Conservation (phyloP, 2,113 vertebrate species). For the Triplophysa rosa region DNA sequence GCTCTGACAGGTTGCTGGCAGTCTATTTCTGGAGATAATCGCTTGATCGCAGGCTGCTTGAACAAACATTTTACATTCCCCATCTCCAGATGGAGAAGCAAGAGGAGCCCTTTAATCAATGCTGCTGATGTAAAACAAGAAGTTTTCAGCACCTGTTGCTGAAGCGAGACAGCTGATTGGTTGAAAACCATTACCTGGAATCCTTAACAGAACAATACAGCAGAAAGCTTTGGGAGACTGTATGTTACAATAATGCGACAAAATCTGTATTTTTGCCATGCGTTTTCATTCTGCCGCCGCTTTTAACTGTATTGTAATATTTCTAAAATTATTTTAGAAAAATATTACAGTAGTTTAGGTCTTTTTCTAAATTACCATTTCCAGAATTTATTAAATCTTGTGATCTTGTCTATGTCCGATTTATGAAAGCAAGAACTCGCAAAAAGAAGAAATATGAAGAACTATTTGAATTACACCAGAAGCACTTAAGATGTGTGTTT, state of each 20-base stretch:
- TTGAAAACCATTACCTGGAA: background rate
- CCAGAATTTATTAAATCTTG: background rate
- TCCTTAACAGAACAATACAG: background rate
- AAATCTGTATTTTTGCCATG: background rate
- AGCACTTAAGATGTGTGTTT: background rate
- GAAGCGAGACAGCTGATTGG: background rate
- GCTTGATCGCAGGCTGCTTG: conserved; percentile 2
- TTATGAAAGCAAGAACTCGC: background rate
- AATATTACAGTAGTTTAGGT: too few relatives aligned
- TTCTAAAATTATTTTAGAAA: too few relatives aligned
- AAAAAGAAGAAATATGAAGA: background rate
- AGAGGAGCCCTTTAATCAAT: background rate
- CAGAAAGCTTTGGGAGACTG: background rate
- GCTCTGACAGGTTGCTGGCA: conserved; percentile 26
- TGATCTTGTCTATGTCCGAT: background rate
- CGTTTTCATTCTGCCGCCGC: too few relatives aligned
- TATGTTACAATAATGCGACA: too few relatives aligned
- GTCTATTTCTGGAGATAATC: conserved; percentile 28
- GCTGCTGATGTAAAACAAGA: conserved; percentile 12
- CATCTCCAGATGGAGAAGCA: background rate
- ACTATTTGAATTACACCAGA: background rate
- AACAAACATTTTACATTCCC: conserved; percentile 13
- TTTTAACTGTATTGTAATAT: too few relatives aligned
- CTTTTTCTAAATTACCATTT: background rate
- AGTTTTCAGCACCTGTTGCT: conserved; percentile 4